Base-by-base conservation (phyloP, 2,888 invertebrate species). In the Ectobius pallidus region DNA sequence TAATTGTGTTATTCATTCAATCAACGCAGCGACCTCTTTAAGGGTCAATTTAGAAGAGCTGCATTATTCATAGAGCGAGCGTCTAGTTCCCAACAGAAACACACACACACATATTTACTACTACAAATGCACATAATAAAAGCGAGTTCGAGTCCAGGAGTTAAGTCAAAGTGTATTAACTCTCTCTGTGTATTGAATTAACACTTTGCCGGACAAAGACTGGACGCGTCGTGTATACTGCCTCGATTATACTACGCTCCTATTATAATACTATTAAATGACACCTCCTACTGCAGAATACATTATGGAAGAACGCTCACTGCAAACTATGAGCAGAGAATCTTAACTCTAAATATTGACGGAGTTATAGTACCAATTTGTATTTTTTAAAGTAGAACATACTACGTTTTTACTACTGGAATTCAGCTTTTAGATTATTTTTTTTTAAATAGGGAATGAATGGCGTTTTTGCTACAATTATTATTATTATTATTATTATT, bases 91-190 rank as follows among this genome's bases (percentile, higher is more conserved):
- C 22, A n/a, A n/a, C n/a, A n/a, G n/a, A n/a, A n/a, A n/a, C n/a
- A n/a, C n/a, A 20, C 6, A 49, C 22, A 9, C 49, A n/a, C 49
- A 18, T n/a, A 49, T 20, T 49, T 49, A 20, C 49, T 9, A 18
- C 49, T 22, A 49, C 49, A 49, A 49, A 49, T 49, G 49, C 49
- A 49, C 22, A 22, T 20, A 49, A 49, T 20, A 49, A 49, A 49
- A 18, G 49, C 49, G 20, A n/a, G 49, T 39, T 14, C 7, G 6
- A 39, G 39, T n/a, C n/a, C n/a, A n/a, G n/a, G 39, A 39, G 39
- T 39, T 14, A 39, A 6, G 39, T 49, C 22, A 49, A 49, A 39
- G 20, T 20, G 49, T 22, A n/a, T 49, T 49, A 49, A 49, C 3
- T 49, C 49, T 22, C 49, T 22, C 18, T 3, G 49, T 20, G 49